A percentile compares a stretch with the other conserved stretches of the same genome.
These are phyloP conservation scores for Alectura lathami DNA, from an alignment of 2,113 vertebrate genomes.

Conservation along the genomic window DNA sequence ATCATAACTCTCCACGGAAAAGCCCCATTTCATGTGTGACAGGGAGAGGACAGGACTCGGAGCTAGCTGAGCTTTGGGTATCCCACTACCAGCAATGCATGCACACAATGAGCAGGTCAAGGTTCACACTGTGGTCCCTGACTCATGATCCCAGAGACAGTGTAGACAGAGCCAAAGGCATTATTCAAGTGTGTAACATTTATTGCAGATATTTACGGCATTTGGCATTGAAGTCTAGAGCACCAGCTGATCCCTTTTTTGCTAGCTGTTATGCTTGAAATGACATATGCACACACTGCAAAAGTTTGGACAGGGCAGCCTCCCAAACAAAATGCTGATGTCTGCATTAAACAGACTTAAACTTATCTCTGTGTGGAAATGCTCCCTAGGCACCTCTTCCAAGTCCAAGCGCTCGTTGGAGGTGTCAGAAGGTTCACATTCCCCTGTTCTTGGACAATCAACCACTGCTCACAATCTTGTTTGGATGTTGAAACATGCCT, in stretches of 20 bases:
- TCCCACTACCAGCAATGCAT: background rate
- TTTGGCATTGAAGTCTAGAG: conserved; percentile 19
- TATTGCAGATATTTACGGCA: conserved; percentile 19
- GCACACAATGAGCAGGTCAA: background rate
- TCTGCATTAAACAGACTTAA: conserved; percentile 36
- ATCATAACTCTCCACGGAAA: background rate
- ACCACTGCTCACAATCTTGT: background rate
- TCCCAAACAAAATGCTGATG: conserved; percentile 48
- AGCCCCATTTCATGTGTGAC: background rate
- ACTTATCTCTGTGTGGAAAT: conserved; percentile 51
- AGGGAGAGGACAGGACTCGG: background rate
- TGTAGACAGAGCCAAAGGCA: conserved; percentile 19
- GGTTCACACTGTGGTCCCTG: background rate
- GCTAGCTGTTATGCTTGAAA: conserved; percentile 39
- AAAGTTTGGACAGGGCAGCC: conserved; percentile 9
- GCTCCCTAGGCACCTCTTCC: conserved; percentile 31
- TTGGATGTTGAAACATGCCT: background rate
- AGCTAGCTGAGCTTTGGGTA: background rate
- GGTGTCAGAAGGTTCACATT: conserved; percentile 42
- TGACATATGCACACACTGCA: background rate
- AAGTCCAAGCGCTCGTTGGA: conserved; percentile 37
- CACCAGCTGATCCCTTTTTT: conserved; percentile 56
- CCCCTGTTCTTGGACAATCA: conserved; percentile 16
- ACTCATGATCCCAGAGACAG: background rate
- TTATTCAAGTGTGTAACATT: conserved; percentile 22